Evolutionary conservation across 2,113 vertebrate species (phyloP).

Genomic region (Mixornis gularis): DNA sequence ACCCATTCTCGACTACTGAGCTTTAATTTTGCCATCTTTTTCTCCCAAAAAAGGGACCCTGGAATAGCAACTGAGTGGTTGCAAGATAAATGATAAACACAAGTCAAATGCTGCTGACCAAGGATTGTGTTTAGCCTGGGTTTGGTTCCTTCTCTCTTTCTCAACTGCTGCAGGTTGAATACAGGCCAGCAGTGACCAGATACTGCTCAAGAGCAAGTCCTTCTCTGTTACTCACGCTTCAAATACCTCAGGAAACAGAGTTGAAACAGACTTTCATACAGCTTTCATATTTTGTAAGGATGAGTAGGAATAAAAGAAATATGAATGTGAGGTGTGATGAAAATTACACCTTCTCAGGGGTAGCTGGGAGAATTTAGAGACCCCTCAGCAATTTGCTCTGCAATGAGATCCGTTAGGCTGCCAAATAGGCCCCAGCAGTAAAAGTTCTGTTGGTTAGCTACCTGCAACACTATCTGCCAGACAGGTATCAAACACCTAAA

Average conservation of each 20-base stretch:
- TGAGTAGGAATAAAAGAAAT: not conserved
- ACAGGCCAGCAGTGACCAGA: not conserved
- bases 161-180: not conserved
- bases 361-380: not conserved
- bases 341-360: not conserved
- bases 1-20: not conserved
- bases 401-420: not conserved
- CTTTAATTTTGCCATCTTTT: not conserved
- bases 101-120: accelerated
- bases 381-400: not conserved
- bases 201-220: not conserved
- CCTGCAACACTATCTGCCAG: not conserved
- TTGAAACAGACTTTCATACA: not conserved
- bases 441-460: not conserved
- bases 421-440: not conserved
- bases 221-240: not conserved
- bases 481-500: not conserved
- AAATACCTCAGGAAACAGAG: not conserved
- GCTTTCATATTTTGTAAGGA: not conserved
- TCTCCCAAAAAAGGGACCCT: not conserved
- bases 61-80: not conserved
- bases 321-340: not conserved
- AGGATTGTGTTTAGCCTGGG: not conserved
- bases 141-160: not conserved
- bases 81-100: not conserved